Evolutionary conservation across 1,140 invertebrate genomes (phyloP), one percentile per base, ranked within the genome.

Genomic region (Anadara kagoshimensis): DNA sequence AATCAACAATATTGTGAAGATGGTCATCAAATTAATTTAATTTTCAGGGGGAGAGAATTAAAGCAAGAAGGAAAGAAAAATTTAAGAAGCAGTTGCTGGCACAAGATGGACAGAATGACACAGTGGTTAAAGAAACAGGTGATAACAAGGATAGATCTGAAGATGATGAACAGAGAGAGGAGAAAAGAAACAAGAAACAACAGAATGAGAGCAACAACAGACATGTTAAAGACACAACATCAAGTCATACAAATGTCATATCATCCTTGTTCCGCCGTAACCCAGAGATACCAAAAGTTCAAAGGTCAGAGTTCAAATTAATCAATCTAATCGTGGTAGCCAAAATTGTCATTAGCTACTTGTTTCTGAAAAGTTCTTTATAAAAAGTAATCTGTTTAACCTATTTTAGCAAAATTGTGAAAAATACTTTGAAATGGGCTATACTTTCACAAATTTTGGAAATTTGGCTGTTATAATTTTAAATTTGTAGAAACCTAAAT

Each of bases 201-300:
- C 51, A 43, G 11, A 18, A 18, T 26, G 10, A 11, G 22, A 71
- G 61, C 56, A 63, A 47, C 51, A 63, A 53, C 12, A 63, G 41
- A 64, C 24, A 57, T 72, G 69, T 18, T 49, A 45, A 63, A 26
- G 45, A 41, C 5, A 63, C 45, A 49, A 43, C 43, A n/a, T 49
- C 61, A 14, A 45, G 61, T 47, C 61, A 63, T 47, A 47, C 45
- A 20, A 36, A 36, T 36, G 45, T 81, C n/a, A 78, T 84, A 47
- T 84, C 83, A 11, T 84, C 83, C 1, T 57, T 84, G 44, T 84
- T 84, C n/a, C 73, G 68, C 53, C 75, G 73, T 51, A 84, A 84
- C 53, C 83, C 83, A 49, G 78, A 83, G 16, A 83, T 84, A 43
- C 83, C 83, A 5, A 44, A 56, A 22, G 73, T 84, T 41, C 62